Evolutionary conservation across 2,113 vertebrate species (phyloP).

Genomic region (Coptodon rendalli): DNA sequence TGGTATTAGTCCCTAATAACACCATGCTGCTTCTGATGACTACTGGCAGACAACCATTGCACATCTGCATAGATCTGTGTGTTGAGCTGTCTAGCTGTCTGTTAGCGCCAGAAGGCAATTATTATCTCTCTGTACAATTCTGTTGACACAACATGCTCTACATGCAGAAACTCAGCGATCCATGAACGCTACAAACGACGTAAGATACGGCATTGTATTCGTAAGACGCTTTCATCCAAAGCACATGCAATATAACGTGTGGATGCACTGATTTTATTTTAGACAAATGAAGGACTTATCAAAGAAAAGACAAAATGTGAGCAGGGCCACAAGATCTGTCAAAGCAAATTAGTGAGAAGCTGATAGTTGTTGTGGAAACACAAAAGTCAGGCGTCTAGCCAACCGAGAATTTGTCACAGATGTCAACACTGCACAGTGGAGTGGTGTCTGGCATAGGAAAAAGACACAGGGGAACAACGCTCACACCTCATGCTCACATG

Average conservation of each 20-base stretch:
- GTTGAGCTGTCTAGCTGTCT: background rate
- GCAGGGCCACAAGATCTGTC: background rate
- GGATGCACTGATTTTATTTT: background rate
- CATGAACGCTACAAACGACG: background rate
- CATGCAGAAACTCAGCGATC: background rate
- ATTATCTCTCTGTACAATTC: background rate
- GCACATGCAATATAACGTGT: background rate
- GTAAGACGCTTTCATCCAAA: background rate
- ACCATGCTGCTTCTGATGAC: background rate
- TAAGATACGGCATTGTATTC: background rate
- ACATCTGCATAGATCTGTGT: background rate
- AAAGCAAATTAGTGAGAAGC: background rate
- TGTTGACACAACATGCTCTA: background rate
- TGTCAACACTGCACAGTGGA: background rate
- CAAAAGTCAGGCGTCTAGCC: background rate
- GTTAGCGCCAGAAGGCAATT: background rate
- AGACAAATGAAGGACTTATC: background rate
- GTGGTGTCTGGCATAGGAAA: slow-evolving; percentile 11
- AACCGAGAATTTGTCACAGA: slow-evolving; percentile 14
- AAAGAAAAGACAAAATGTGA: background rate
- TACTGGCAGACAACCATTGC: background rate
- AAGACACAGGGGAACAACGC: background rate
- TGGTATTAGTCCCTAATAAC: slow-evolving; percentile 17
- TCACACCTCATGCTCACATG: slow-evolving; percentile 13
- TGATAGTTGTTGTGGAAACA: background rate